These are phyloP conservation scores for Channa maculata DNA, from an alignment of 2,113 vertebrate genomes.

Conservation along the genomic window DNA sequence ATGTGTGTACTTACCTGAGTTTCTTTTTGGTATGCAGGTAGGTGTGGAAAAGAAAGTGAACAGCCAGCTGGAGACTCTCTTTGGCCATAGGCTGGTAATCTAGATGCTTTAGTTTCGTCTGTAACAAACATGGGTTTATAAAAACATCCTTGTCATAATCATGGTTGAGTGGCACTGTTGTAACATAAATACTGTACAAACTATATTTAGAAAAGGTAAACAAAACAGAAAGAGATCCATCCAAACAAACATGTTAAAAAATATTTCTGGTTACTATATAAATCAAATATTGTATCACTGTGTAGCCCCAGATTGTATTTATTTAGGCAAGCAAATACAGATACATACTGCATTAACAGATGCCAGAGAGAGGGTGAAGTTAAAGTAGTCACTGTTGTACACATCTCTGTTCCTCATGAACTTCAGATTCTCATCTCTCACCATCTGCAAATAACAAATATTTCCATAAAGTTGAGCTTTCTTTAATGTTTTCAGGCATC, in stretches of 20 bases:
- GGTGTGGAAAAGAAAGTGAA: conserved; percentile 97
- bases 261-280: background rate
- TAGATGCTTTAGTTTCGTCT: conserved; percentile 97
- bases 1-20: conserved; percentile 86
- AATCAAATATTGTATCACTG: background rate
- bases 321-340: background rate
- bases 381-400: conserved; percentile 99
- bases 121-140: conserved; percentile 68
- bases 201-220: too few species aligned
- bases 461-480: too few species aligned
- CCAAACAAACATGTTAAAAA: too few species aligned
- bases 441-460: conserved; percentile 85
- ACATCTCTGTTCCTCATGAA: conserved; percentile 99
- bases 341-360: conserved; percentile 93
- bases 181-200: too few species aligned
- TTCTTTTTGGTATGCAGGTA: conserved; percentile 99
- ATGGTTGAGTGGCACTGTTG: too few species aligned
- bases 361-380: conserved; percentile 94
- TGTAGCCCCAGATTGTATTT: background rate
- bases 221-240: too few species aligned
- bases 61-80: conserved; percentile 93
- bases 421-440: conserved; percentile 98
- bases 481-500: too few species aligned
- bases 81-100: conserved; percentile 97
- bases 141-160: background rate